Evolutionary conservation across 37 sponge, comb jelly and placozoan genomes (phyloP).

Genomic region (Dysidea cf. avara): DNA sequence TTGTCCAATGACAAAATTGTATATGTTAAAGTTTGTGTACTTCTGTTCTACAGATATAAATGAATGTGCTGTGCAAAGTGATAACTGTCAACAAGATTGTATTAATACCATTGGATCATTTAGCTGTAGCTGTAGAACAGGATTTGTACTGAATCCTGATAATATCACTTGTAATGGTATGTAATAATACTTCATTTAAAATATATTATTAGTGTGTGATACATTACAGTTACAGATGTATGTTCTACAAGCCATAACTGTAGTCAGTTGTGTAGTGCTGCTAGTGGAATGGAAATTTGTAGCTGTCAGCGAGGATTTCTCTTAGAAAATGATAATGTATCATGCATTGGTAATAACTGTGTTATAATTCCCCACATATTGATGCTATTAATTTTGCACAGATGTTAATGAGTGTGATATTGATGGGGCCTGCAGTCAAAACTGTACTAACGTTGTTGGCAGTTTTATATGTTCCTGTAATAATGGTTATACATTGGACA

Average conservation of each 20-base stretch:
- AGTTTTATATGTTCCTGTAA: background rate
- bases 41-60: conserved; percentile 28
- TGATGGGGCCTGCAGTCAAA: background rate
- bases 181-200: too few species aligned
- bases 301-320: too few species aligned
- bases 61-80: conserved; percentile 35
- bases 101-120: conserved; percentile 24
- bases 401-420: conserved; percentile 11
- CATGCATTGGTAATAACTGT: background rate
- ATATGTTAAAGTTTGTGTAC: background rate
- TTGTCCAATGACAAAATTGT: too few species aligned
- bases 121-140: conserved; percentile 22
- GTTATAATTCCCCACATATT: background rate
- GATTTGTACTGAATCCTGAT: conserved; percentile 34
- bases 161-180: conserved; percentile 42
- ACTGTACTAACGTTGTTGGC: background rate
- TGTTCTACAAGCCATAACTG: too few species aligned
- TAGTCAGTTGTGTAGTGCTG: too few species aligned
- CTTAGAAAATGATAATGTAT: too few species aligned
- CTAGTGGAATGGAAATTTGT: too few species aligned
- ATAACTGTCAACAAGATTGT: conserved; percentile 47
- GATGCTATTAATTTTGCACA: background rate
- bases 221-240: too few species aligned
- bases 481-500: too few species aligned
- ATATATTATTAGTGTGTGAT: too few species aligned